Evolutionary conservation across 2,797 vertebrate species (phyloP).

Genomic region (Pantherophis vulpinus): DNA sequence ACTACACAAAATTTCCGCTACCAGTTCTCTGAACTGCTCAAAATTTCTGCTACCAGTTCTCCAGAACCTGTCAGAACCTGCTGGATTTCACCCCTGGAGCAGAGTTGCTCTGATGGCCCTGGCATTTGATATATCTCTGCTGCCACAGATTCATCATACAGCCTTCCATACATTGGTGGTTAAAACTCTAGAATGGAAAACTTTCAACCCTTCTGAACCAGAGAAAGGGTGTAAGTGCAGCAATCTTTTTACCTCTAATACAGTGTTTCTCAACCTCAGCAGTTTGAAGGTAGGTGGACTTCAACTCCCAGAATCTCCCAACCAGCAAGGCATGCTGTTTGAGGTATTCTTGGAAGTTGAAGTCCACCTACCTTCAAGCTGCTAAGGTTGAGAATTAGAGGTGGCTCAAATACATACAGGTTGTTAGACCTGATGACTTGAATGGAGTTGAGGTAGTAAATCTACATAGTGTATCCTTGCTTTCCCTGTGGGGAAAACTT

Average conservation of each 20-base stretch:
- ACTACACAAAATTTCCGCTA: too few relatives aligned
- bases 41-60: too few relatives aligned
- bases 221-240: not conserved
- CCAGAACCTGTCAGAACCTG: too few relatives aligned
- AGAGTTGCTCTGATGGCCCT: not conserved
- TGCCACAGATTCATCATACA: not conserved
- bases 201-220: not conserved
- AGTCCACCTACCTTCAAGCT: not conserved
- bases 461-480: not conserved
- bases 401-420: not conserved
- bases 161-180: not conserved
- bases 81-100: too few relatives aligned
- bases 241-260: not conserved
- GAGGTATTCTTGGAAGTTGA: not conserved
- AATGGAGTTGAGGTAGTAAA: not conserved
- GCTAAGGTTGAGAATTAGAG: too few relatives aligned
- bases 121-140: not conserved
- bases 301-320: not conserved
- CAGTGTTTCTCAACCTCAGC: not conserved
- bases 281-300: not conserved
- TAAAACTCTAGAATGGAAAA: not conserved
- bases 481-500: not conserved
- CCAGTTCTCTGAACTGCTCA: too few relatives aligned
- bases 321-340: not conserved
- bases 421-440: not conserved